Base-by-base conservation (phyloP, 2,797 vertebrate species). In the Danio tinwini region DNA sequence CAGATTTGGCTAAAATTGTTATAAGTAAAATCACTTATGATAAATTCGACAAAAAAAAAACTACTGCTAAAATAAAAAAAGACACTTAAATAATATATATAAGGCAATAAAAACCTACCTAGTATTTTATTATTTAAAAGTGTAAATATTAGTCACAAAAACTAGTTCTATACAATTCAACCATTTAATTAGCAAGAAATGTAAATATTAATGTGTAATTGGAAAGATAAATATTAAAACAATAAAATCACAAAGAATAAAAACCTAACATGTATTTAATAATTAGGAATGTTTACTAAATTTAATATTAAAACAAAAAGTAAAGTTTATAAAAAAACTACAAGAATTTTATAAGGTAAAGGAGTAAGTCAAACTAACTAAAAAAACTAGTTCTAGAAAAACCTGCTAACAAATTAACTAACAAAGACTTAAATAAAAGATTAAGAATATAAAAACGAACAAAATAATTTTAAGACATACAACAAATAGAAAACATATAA, bases 201-300 rank as follows among this genome's bases (percentile, higher is more conserved):
- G n/a, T n/a, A n/a, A n/a, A n/a, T n/a, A n/a, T n/a, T n/a, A n/a
- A n/a, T 29, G 1, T 29, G 3, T 29, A 29, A 29, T 29, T 29
- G 29, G 1, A 29, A 29, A 1, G 3, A 1, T 29, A 29, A n/a
- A n/a, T n/a, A 29, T 29, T 1, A 29, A 29, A 29, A 29, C 47
- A 61, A 74, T 0, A 83, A 85, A 85, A 86, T 76, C 53, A 64
- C 81, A 58, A 49, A 79, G 37, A 13, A 17, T 50, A 47, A 81
- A 82, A 58, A 64, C 53, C 62, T 37, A 70, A 40, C 16, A 50
- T 69, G 74, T 63, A 45, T 81, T 84, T 83, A 12, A 16, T 64
- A 76, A 5, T 77, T 55, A 44, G 14, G 70, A 21, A 83, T 1
- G 3, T 29, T 1, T 29, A 29, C 29, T 29, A 3, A 1, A 29